Base-by-base conservation (phyloP, 2,888 invertebrate species). In the Acleris literana region DNA sequence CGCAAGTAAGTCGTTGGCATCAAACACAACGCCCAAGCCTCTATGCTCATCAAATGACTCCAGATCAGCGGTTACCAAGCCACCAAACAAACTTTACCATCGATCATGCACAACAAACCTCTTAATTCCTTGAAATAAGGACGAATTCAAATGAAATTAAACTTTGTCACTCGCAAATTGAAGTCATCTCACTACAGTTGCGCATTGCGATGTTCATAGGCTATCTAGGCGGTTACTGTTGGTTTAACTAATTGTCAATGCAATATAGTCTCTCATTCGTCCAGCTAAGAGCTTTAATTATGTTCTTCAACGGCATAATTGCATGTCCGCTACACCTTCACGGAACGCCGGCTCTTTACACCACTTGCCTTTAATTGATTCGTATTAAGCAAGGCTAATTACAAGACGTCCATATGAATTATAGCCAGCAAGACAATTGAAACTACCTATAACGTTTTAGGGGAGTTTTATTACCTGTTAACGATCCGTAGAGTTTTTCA, bases 281-380 rank as follows among this genome's bases (percentile, higher is more conserved):
- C 39, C 33, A 13, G 46, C 48, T 65, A 65, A 58, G 61, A 48
- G 52, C 39, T 43, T 39, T 16, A 16, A 57, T 58, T 59, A 11
- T 53, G 33, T 60, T 64, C 52, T 49, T 43, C 1, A 25, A 20
- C 18, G 33, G 60, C 18, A 60, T 20, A 39, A 18, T 46, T 46
- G 33, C 13, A 39, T 55, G 64, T 33, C 48, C 18, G 59, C 39
- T 54, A 53, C 69, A 68, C 66, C 66, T 71, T 72, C 57, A 69
- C 53, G 60, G 64, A 61, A 61, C 59, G 68, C 48, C 58, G 64
- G 22, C 43, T 48, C 59, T 64, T 66, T 64, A 66, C 64, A 69
- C 62, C 66, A 68, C 68, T 68, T 73, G 71, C 64, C 68, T 39
- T 57, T 79, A 81, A 82, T 79, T 78, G 77, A 75, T 78, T 76